Conservation (phyloP, 2,888 invertebrate species). For the Machimus rusticus region DNA sequence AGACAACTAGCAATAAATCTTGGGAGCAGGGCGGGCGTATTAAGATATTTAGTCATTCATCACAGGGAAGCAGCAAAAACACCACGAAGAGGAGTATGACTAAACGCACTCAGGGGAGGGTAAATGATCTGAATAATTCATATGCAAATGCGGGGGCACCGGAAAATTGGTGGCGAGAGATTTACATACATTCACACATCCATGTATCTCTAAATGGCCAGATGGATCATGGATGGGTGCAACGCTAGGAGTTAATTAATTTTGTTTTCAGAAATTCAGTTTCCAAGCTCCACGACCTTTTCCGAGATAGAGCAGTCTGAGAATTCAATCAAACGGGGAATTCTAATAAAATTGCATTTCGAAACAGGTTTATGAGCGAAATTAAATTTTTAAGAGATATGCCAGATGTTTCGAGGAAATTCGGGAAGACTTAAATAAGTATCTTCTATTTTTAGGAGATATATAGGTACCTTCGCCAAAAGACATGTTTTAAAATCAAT, state of each 20-base stretch:
- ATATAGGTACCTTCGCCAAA: background rate
- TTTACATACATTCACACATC: background rate
- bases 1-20: background rate
- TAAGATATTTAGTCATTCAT: background rate
- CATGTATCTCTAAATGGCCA: background rate
- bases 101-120: background rate
- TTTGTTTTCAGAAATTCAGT: background rate
- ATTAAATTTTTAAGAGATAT: background rate
- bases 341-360: background rate
- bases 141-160: background rate
- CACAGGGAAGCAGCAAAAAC: background rate
- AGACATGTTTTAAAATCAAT: background rate
- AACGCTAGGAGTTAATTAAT: background rate
- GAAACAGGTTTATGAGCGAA: background rate
- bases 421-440: background rate
- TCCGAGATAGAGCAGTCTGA: background rate
- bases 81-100: background rate
- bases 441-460: background rate
- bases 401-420: background rate
- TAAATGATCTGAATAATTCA: background rate
- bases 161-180: background rate
- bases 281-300: background rate
- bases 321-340: background rate
- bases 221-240: background rate
- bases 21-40: background rate